Base-by-base conservation (phyloP, 2,888 invertebrate species). In the Lasius fuliginosus region DNA sequence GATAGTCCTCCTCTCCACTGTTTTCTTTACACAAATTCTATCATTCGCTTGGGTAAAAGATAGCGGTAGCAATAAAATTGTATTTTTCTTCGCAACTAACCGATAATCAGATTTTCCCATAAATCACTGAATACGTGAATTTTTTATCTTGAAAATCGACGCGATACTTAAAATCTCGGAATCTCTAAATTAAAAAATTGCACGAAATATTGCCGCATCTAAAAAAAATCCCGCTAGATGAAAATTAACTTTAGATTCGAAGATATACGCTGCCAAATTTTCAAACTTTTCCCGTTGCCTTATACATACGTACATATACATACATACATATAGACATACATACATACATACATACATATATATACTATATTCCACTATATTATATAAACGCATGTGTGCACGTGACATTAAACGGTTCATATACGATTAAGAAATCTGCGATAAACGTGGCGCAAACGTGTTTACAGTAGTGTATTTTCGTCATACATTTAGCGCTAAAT, bases 381-480 rank as follows among this genome's bases (percentile, higher is more conserved):
- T 79, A 79, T 36, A 79, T 27, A 62, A 12, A 68, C 8, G 42
- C 46, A 60, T 46, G 60, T 69, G 30, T 77, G 58, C 71, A 60
- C 18, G 5, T 23, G 23, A 3, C 6, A 15, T 68, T 77, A 68
- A 77, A 71, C 27, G 4, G 33, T 23, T 71, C 36, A 36, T 23
- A 62, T 79, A 60, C 60, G 46, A 71, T 60, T 46, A 46, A 79
- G 60, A 4, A n/a, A 71, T 49, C n/a, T 36, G 3, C 18, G 12
- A 42, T 2, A 40, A 42, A 60, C 46, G 4, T 71, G 36, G n/a
- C 15, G 27, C 33, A 30, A 75, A 49, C 33, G 1, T 36, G 30
- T 60, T 15, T 33, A 46, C 3, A 12, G 9, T 23, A 36, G 18
- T 46, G 36, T 11, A 30, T 58, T 58, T n/a, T 69, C 11, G 3